A percentile compares a stretch with the other conserved stretches of the same genome.
These are phyloP conservation scores for Parus major DNA, from an alignment of 2,113 vertebrate species.

Conservation along the genomic window DNA sequence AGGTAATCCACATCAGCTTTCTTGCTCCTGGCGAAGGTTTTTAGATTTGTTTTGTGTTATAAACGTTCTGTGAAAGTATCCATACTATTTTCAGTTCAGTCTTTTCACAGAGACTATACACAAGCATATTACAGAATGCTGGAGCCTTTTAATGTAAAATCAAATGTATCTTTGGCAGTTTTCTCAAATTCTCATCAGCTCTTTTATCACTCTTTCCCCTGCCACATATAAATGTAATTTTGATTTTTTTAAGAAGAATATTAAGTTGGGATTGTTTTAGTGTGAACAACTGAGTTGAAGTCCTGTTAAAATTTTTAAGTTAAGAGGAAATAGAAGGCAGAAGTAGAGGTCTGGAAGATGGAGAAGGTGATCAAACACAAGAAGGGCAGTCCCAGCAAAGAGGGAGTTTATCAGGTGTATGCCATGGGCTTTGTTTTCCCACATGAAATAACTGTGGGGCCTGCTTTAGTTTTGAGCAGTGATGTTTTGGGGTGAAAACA, in stretches of 20 bases:
- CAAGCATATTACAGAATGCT: not conserved
- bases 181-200: not conserved
- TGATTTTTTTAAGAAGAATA: not conserved
- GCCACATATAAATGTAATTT: not conserved
- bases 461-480: not conserved
- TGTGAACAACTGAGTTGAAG: not conserved
- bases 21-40: not conserved
- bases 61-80: not conserved
- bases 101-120: not conserved
- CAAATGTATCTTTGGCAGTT: not conserved
- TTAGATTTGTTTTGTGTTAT: not conserved
- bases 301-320: not conserved
- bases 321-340: not conserved
- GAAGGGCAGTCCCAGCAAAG: not conserved
- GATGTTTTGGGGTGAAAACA: not conserved
- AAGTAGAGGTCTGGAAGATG: not conserved
- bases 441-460: not conserved
- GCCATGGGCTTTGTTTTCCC: not conserved
- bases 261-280: not conserved
- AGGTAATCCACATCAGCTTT: slow-evolving; percentile 33
- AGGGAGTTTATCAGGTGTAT: not conserved
- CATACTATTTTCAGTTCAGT: not conserved
- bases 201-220: not conserved
- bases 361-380: fast-evolving
- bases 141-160: not conserved